Conservation (phyloP, 1,140 invertebrate genomes). For the Apis dorsata region DNA sequence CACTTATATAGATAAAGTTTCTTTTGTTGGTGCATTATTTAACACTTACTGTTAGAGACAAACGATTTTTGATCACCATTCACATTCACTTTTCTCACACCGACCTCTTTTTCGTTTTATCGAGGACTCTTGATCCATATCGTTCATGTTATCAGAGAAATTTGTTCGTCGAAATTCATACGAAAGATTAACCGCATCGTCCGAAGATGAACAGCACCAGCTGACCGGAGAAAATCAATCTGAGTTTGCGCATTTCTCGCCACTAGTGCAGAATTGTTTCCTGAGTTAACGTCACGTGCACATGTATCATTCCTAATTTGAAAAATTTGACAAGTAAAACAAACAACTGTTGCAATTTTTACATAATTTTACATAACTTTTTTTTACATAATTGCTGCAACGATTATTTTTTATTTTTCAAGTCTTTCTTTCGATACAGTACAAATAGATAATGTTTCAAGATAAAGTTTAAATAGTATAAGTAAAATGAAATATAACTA, state of each 20-base stretch:
- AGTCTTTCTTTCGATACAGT: neutral
- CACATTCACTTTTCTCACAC: neutral
- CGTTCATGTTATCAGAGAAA: neutral
- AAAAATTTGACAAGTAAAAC: neutral
- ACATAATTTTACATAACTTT: neutral
- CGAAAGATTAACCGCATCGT: constrained; percentile 23
- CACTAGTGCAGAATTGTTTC: neutral
- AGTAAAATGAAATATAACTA: no score
- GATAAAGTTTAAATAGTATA: no score
- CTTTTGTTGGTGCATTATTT: neutral
- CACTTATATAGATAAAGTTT: neutral
- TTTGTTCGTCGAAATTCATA: neutral
- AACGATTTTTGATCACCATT: constrained; percentile 45
- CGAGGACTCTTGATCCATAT: neutral
- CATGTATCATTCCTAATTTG: neutral
- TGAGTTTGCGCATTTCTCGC: constrained; percentile 51
- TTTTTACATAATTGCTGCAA: neutral
- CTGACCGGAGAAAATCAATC: constrained; percentile 63
- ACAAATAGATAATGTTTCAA: no score
- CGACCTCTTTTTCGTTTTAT: neutral
- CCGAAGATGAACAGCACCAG: constrained; percentile 33
- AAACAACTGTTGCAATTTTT: no score
- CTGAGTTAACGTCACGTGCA: neutral
- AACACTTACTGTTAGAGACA: constrained; percentile 22
- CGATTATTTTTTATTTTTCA: neutral